Conservation (phyloP, 2,888 invertebrate genomes). For the Dorcus hopei region DNA sequence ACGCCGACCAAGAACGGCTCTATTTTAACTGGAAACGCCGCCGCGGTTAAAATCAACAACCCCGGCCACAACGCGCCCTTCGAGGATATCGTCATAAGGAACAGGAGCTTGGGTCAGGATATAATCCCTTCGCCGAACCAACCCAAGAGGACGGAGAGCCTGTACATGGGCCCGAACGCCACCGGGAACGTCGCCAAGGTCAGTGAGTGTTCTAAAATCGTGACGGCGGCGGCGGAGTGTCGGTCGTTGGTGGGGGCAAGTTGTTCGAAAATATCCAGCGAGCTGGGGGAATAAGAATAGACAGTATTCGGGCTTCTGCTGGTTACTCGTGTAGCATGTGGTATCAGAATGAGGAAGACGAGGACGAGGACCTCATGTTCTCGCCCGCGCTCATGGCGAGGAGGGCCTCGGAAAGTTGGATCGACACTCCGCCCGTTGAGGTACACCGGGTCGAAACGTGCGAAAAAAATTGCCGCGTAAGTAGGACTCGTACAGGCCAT, state of each 20-base stretch:
- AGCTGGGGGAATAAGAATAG: conserved; percentile 15
- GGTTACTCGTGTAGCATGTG: conserved; percentile 49
- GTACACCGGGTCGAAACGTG: conserved; percentile 49
- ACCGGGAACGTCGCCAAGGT: conserved; percentile 9
- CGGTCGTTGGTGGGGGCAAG: conserved; percentile 2
- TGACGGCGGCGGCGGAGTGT: not conserved
- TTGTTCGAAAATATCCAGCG: conserved; percentile 8
- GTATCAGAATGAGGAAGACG: conserved; percentile 75
- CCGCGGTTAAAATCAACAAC: conserved; percentile 48
- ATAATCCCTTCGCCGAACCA: conserved; percentile 84
- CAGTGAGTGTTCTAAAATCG: conserved; percentile 1
- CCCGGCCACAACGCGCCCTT: conserved; percentile 61
- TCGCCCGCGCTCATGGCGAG: conserved; percentile 84
- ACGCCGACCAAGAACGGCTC: conserved; percentile 61
- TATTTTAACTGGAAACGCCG: conserved; percentile 54
- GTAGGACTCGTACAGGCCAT: not conserved
- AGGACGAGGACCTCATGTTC: conserved; percentile 82
- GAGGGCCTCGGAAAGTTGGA: conserved; percentile 87
- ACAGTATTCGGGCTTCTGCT: not conserved
- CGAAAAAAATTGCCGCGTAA: not conserved
- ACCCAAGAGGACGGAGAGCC: conserved; percentile 87
- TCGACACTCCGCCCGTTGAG: conserved; percentile 83
- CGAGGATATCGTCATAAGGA: conserved; percentile 78
- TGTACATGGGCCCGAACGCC: conserved; percentile 63
- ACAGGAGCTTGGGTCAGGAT: conserved; percentile 81